These are phyloP conservation scores for Tenthredo scrophulariae DNA, from an alignment of 2,888 invertebrate species.

Conservation along the genomic window DNA sequence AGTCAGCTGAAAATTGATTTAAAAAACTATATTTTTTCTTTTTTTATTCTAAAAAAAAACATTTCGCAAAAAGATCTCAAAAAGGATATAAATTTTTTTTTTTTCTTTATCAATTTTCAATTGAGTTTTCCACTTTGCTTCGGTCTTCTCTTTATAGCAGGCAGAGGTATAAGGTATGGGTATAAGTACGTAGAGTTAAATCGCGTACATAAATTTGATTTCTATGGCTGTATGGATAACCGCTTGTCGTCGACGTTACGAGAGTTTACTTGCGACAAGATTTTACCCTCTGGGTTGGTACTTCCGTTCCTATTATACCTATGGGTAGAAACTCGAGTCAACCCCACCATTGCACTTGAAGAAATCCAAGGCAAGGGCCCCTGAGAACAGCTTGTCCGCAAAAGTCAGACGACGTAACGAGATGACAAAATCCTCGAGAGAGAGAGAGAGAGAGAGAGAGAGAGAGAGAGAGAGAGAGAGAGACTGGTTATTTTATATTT, in stretches of 20 bases:
- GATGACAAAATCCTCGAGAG: slow-evolving; percentile 54
- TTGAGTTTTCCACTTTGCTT: background rate
- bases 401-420: slow-evolving; percentile 68
- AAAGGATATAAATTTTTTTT: too few species aligned
- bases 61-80: too few species aligned
- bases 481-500: background rate
- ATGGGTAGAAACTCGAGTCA: slow-evolving; percentile 35
- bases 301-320: slow-evolving; percentile 39
- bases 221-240: background rate
- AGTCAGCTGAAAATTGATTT: too few species aligned
- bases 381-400: slow-evolving; percentile 58
- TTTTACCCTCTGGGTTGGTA: slow-evolving; percentile 24
- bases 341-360: slow-evolving; percentile 62
- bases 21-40: too few species aligned
- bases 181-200: background rate
- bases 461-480: background rate
- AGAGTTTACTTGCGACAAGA: slow-evolving; percentile 5
- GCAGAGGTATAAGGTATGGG: background rate
- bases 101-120: background rate
- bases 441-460: background rate
- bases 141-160: background rate
- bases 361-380: slow-evolving; percentile 63
- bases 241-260: slow-evolving; percentile 2
- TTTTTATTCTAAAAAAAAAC: too few species aligned
- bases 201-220: slow-evolving; percentile 2